Conservation (phyloP, 2,888 invertebrate genomes). For the Sinodicranocentrus sp. region DNA sequence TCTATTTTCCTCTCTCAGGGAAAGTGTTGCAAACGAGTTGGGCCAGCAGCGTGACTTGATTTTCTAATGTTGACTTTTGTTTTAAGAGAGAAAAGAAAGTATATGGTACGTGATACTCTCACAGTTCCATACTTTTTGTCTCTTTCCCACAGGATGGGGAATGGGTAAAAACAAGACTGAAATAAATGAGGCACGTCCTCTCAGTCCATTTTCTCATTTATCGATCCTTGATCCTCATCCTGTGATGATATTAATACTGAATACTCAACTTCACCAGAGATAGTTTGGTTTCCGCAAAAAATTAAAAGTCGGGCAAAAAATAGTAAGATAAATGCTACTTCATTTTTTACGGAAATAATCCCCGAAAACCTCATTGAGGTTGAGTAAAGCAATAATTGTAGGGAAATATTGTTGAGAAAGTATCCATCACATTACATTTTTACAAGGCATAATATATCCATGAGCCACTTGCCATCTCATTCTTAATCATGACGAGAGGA, state of each 20-base stretch:
- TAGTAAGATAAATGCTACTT: no score
- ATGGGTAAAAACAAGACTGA: conserved; percentile 15
- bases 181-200: conserved; percentile 19
- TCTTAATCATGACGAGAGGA: no score
- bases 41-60: conserved; percentile 48
- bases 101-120: not conserved
- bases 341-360: no score
- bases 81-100: conserved; percentile 12
- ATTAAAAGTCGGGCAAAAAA: no score
- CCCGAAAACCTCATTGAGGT: no score
- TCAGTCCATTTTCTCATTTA: conserved; percentile 12
- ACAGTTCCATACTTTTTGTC: not conserved
- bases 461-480: no score
- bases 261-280: no score
- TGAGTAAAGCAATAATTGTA: no score
- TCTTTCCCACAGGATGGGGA: not conserved
- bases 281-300: no score
- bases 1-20: not conserved
- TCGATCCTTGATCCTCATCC: conserved; percentile 10
- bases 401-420: no score
- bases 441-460: no score
- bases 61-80: conserved; percentile 43
- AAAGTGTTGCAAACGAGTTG: conserved; percentile 45
- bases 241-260: conserved; percentile 5
- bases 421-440: no score